phyloP scores from a whole-genome alignment of 2,888 invertebrate genomes.

The Plagodis dolabraria region DNA sequence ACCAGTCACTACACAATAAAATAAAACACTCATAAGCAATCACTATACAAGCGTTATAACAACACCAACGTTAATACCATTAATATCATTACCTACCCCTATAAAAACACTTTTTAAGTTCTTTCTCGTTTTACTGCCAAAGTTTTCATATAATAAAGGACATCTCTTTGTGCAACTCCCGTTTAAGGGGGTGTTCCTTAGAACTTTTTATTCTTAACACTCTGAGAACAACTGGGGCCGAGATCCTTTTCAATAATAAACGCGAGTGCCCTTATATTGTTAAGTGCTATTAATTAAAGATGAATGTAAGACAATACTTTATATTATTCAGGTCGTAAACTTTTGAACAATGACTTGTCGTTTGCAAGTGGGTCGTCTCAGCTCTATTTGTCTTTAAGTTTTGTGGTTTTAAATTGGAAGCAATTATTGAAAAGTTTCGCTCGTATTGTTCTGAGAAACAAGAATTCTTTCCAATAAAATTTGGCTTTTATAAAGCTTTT shows the following conservation, averaged over 20 bases:
- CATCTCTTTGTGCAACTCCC: constrained; percentile 55
- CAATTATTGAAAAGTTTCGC: constrained; percentile 14
- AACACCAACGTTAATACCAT: constrained; percentile 42
- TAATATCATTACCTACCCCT: constrained; percentile 56
- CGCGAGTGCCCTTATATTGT: constrained; percentile 49
- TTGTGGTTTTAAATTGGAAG: constrained; percentile 29
- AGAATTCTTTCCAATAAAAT: no score
- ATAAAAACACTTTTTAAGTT: constrained; percentile 58
- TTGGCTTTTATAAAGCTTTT: no score
- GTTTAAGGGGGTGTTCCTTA: constrained; percentile 42
- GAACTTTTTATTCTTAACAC: constrained; percentile 42
- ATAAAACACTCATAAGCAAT: neutral
- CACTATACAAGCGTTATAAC: constrained; percentile 37
- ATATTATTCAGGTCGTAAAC: constrained; percentile 38
- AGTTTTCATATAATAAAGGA: constrained; percentile 67
- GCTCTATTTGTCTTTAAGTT: constrained; percentile 22
- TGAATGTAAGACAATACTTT: constrained; percentile 48
- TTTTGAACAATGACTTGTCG: constrained; percentile 30
- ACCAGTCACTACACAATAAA: no score
- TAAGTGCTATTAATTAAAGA: constrained; percentile 53
- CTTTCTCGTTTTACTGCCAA: constrained; percentile 58
- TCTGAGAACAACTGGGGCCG: constrained; percentile 50
- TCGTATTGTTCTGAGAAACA: neutral
- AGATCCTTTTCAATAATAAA: constrained; percentile 62
- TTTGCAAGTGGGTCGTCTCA: constrained; percentile 23